A percentile compares a stretch with the other conserved stretches of the same genome.
phyloP scores from a whole-genome alignment of 2,888 invertebrate species.

The Dolichomitus sp. region DNA sequence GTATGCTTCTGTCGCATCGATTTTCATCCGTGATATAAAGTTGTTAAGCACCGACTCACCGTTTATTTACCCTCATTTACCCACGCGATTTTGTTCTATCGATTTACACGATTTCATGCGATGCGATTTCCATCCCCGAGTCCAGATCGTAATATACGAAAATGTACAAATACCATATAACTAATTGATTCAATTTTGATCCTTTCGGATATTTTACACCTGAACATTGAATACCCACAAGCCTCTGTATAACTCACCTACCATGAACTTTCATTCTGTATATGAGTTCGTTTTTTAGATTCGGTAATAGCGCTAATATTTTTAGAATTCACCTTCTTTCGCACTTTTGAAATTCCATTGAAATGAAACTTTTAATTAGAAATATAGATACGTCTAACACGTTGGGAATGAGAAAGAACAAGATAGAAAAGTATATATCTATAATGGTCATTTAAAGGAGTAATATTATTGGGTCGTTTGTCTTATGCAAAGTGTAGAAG shows the following conservation, averaged over 20 bases:
- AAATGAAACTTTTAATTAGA: too few species aligned
- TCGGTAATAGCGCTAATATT: too few species aligned
- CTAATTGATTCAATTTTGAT: background rate
- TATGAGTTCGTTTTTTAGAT: too few species aligned
- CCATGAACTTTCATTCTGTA: background rate
- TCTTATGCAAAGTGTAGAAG: slow-evolving; percentile 5
- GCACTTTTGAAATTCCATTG: too few species aligned
- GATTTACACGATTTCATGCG: background rate
- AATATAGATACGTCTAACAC: too few species aligned
- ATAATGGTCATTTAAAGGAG: background rate
- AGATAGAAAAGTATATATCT: too few species aligned
- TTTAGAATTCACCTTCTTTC: too few species aligned
- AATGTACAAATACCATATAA: too few species aligned
- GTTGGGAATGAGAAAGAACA: too few species aligned
- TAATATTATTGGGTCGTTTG: background rate
- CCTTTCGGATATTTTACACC: too few species aligned
- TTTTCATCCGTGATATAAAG: slow-evolving; percentile 49
- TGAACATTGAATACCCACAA: background rate
- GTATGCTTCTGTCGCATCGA: slow-evolving; percentile 19
- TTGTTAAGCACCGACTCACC: slow-evolving; percentile 33
- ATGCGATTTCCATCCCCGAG: background rate
- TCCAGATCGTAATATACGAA: background rate
- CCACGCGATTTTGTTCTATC: background rate
- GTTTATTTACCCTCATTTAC: background rate
- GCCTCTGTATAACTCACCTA: background rate